Evolutionary conservation across 92 coral and sea anemone species (phyloP), one percentile per base, ranked within the genome.

Genomic region (Palythoa grandis): DNA sequence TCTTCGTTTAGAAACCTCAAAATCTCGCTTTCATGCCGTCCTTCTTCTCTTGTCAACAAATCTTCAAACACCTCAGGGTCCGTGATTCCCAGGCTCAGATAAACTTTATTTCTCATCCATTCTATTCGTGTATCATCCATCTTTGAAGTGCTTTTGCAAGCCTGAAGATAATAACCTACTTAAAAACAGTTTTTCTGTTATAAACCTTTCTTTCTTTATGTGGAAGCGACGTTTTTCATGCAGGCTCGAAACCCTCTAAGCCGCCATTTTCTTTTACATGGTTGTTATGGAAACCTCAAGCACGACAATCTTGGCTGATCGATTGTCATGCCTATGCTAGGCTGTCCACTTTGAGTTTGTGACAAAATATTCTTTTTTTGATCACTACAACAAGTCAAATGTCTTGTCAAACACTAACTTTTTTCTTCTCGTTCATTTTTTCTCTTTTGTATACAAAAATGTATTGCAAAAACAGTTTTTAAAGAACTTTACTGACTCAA

Each of bases 91-190:
- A 97, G 89, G 14, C 98, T 94, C 79, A 94, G 90, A 54, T 95
- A 97, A 56, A 97, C 90, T 74, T 92, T 92, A 87, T 93, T 94
- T 90, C 98, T 90, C 90, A 97, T 88, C 99, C 99, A 97, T 74
- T 97, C 99, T 80, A 97, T 97, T 29, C 99, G 93, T 52, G 96
- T 88, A 78, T 97, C 99, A 82, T 97, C 99, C 99, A 97, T 97
- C 19, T 52, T 82, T 15, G 53, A 80, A 14, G 16, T 1, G 5
- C 65, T 24, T 20, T 80, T 65, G 23, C 22, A 80, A 80, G 65
- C 11, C 19, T 63, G 13, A 66, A 19, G 25, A 2, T 8, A 22
- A 50, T 25, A 22, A 8, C 7, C 17, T 23, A 35, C 7, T 7
- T 66, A 19, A 52, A 80, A 17, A 80, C 12, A 19, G 11, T 67